A percentile compares a stretch with the other conserved stretches of the same genome.
Conservation (phyloP, 2,113 vertebrate genomes). For the Pitta sordida region DNA sequence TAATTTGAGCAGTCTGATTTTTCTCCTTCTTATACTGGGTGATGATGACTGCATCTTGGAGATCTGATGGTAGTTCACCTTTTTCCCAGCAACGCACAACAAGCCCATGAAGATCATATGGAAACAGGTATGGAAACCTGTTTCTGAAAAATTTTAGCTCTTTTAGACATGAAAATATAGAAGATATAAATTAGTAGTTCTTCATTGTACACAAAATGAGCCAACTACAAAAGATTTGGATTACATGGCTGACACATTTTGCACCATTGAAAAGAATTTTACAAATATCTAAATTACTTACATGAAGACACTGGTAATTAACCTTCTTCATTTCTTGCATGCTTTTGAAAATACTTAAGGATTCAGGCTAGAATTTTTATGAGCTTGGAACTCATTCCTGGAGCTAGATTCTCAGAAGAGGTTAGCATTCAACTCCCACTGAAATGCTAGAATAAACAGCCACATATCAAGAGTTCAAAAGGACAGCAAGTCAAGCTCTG, state of each 20-base stretch:
- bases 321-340: neutral
- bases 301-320: conserved; percentile 10
- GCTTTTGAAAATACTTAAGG: conserved; percentile 3
- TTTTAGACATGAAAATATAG: neutral
- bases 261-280: neutral
- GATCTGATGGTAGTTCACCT: too few species aligned
- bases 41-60: too few species aligned
- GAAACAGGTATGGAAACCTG: neutral
- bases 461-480: neutral
- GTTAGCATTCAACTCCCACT: neutral
- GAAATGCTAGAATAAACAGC: conserved; percentile 19
- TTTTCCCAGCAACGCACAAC: too few species aligned
- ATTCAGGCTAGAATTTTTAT: conserved; percentile 24
- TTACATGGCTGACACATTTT: neutral
- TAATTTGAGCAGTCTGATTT: too few species aligned
- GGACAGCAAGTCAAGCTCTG: neutral
- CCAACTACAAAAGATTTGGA: neutral
- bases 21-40: too few species aligned
- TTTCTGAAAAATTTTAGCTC: neutral
- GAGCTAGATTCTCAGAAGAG: neutral
- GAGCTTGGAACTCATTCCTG: neutral
- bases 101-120: too few species aligned
- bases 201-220: neutral
- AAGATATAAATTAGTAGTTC: neutral
- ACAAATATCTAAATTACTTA: neutral